Base-by-base conservation (phyloP, 23 tunicate species). In the Ciona savignyi region DNA sequence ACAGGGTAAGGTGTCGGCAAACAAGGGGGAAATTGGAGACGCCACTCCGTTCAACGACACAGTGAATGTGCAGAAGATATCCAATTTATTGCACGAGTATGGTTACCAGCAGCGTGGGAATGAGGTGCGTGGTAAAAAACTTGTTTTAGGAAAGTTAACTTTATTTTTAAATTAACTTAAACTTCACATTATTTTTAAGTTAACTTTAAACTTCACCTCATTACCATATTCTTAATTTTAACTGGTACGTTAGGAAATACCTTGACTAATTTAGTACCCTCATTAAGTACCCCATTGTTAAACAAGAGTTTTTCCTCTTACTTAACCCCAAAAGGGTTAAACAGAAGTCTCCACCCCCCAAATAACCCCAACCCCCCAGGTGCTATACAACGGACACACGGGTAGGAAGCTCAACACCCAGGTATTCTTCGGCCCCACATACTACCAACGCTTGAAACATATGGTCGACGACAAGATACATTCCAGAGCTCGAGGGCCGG, bases 391-490 rank as follows among this genome's bases (percentile, higher is more conserved):
- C 66, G 99, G 99, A 32, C 95, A 89, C 73, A 89, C 99, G 2
- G 99, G 99, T 11, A 66, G 83, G 22, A 95, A 95, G 70, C 69
- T 95, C 62, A 95, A 95, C 83, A 95, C 99, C 19, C 99, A 95
- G 71, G 80, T 88, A 0, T 95, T 95, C 60, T 88, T 95, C 61
- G 99, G 99, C 15, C 99, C 99, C 24, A 95, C 99, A 27, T 95
- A 95, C 72, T 95, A 95, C 78, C 99, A 95, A 49, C 83, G 99
- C 2, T 65, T 95, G 34, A 95, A 95, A 65, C 99, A 95, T 73
- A 95, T 95, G 99, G 99, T 95, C 28, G 95, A 95, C 60, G 99
- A 95, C 60, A 95, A 95, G 33, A 95, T 95, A 30, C 99, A 95
- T 60, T 89, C 96, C 27, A 73, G 99, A 67, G 99, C 99, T 25